These are phyloP conservation scores for Acanthosepion pharaonis DNA, from an alignment of 2,888 invertebrate genomes.

Conservation along the genomic window DNA sequence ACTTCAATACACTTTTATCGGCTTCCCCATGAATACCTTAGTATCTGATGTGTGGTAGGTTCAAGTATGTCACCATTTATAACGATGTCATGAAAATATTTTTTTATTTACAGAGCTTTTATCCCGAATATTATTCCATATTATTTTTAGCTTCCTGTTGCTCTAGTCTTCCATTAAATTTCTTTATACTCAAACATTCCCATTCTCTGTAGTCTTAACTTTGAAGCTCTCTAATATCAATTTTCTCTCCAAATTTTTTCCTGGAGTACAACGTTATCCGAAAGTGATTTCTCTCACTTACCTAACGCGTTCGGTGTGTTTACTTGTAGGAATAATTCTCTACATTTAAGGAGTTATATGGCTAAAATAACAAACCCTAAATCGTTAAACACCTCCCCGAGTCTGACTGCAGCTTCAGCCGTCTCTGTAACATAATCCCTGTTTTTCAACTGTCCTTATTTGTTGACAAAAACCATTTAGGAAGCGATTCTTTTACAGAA, in stretches of 20 bases:
- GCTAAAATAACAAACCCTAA: conserved; percentile 2
- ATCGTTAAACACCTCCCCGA: conserved; percentile 13
- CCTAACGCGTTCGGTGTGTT: not conserved
- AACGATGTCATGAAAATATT: too few species aligned
- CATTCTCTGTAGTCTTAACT: not conserved
- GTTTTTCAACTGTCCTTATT: conserved; percentile 33
- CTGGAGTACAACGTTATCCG: not conserved
- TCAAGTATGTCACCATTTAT: too few species aligned
- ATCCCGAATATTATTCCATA: too few species aligned
- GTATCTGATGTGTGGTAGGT: too few species aligned
- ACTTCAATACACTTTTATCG: too few species aligned
- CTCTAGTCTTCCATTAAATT: too few species aligned
- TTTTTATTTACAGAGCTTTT: too few species aligned
- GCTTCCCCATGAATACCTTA: too few species aligned
- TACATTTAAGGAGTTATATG: not conserved
- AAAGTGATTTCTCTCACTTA: not conserved
- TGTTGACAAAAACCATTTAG: conserved; percentile 13
- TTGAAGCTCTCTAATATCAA: not conserved
- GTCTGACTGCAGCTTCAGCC: not conserved
- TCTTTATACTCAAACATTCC: too few species aligned
- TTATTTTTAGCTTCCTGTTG: too few species aligned
- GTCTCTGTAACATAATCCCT: not conserved
- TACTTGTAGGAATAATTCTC: conserved; percentile 11
- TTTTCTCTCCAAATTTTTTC: not conserved
- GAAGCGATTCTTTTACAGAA: not conserved